Base-by-base conservation (phyloP, 2,113 vertebrate species). In the Myotis yumanensis region DNA sequence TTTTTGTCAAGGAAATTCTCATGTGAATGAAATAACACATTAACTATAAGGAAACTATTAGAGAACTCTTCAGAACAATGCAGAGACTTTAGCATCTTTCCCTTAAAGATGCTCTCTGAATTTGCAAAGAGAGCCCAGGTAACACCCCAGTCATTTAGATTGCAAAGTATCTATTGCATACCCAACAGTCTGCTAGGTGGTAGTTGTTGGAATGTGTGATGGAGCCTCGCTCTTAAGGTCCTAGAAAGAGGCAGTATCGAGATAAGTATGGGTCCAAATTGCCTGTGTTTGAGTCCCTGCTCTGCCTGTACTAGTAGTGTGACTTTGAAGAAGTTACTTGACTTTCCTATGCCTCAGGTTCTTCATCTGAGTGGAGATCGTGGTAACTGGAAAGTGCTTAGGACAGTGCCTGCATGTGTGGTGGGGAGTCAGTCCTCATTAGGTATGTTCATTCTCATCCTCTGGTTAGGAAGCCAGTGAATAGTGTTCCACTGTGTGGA, bases 11-110 rank as follows among this genome's bases (percentile, higher is more conserved):
- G n/a, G 51, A 84, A 77, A 71, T 89, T 76, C 16, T 90, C 6
- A 66, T 76, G 54, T 32, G 57, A 95, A 75, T 95, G 77, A 90
- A 84, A 79, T 83, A 72, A 94, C 87, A 48, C 11, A 28, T 71
- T 43, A 86, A 89, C 15, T 51, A 68, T 30, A 88, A 37, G 76
- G 86, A 93, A 75, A 89, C 15, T 51, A 73, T 30, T 77, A 43
- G 30, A 92, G 11, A 25, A 35, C 37, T 75, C 18, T 91, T 73
- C 25, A 80, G n/a, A 94, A 77, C 23, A 64, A 66, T 4, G 7
- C 5, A 71, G 72, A 85, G 72, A 85, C 43, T 79, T 89, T 37
- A 75, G 40, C 73, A 32, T 32, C 43, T 76, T 86, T 69, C 28
- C 25, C 17, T 30, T 69, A 25, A n/a, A 86, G 37, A 79, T 80